A percentile compares a stretch with the other conserved stretches of the same genome.
phyloP scores from a whole-genome alignment of 35 echinoderm and acorn worm genomes.

The Ophiothrix spiculata region DNA sequence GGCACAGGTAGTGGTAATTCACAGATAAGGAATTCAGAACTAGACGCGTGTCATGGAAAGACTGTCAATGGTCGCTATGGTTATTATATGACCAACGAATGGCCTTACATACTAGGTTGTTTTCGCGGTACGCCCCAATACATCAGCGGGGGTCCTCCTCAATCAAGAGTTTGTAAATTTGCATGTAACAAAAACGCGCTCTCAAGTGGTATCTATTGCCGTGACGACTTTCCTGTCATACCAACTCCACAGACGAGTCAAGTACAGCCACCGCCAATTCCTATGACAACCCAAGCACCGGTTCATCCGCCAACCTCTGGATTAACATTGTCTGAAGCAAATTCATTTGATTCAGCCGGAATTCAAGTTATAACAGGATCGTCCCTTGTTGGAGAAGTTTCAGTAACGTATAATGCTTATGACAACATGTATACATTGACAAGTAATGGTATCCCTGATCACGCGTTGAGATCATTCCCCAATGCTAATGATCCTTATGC shows the following conservation, averaged over 20 bases:
- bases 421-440: neutral
- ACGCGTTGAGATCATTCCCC: neutral
- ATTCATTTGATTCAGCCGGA: neutral
- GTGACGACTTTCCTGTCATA: neutral
- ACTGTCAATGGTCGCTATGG: neutral
- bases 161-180: neutral
- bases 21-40: neutral
- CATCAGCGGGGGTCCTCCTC: neutral
- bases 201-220: neutral
- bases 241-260: neutral
- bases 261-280: neutral
- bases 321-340: neutral
- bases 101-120: neutral
- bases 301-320: neutral
- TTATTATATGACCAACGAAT: neutral
- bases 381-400: neutral
- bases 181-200: neutral
- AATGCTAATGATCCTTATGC: neutral
- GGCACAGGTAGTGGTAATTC: neutral
- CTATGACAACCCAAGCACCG: neutral
- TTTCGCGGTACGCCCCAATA: neutral
- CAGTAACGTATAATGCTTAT: neutral
- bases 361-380: neutral
- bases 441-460: neutral
- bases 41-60: neutral